Evolutionary conservation across 2,113 vertebrate genomes (phyloP), one percentile per base, ranked within the genome.

Genomic region (Anguilla rostrata): DNA sequence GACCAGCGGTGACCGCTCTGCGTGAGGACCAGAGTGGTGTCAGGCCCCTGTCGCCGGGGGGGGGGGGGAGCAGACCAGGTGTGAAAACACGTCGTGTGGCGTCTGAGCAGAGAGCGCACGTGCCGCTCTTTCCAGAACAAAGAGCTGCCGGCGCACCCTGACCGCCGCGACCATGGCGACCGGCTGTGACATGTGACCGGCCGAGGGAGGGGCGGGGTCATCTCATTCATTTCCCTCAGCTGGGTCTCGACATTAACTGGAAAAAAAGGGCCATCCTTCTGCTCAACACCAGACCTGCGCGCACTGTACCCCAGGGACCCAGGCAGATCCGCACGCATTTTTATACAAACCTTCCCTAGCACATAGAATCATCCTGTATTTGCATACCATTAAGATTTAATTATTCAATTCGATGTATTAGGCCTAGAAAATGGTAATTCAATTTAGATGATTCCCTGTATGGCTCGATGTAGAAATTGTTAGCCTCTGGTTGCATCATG

Each of bases 401-500:
- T 82, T 86, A 81, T 86, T 63, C 5, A 81, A 81, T 86, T 81
- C 43, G 49, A 11, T 39, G 56, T 49, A 22, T 79, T 29, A 43
- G 79, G 56, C 20, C 63, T 71, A 22, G 26, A 79, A 82, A 75
- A 75, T 29, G 85, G 79, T 86, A 86, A 86, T 82, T 86, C 63
- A 46, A 66, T 53, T 20, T 34, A 9, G 79, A 66, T 43, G 26
- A 63, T 82, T 84, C 87, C 86, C 83, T 34, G 71, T 14, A n/a
- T 84, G 57, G 86, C 82, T 63, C 87, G 85, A 88, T 81, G 79
- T 79, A 85, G 41, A 78, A 71, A 86, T 75, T 84, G 78, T 91
- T 89, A 89, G 87, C 88, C 26, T 34, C 39, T 78, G 39, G 86
- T 90, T 90, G 91, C 88, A 84, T 91, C 89, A 90, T 90, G 56